A percentile compares a stretch with the other conserved stretches of the same genome.
Conservation (phyloP, 2,113 vertebrate genomes). For the Paracyprichromis sp. region DNA sequence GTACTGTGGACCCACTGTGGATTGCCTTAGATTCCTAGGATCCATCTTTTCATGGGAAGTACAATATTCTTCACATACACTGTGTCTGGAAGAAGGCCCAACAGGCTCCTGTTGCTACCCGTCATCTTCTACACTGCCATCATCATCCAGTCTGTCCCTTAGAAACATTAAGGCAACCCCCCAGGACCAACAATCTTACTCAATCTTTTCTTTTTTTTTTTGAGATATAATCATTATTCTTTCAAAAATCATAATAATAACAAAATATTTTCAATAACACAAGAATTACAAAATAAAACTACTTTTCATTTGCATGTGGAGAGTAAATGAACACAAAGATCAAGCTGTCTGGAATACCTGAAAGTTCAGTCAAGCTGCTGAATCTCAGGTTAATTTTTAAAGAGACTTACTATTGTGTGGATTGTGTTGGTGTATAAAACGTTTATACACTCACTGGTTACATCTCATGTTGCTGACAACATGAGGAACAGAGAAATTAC, state of each 20-base stretch:
- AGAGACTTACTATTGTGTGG: not conserved
- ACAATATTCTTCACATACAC: not conserved
- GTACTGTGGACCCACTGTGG: not conserved
- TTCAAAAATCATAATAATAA: not conserved
- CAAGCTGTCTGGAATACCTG: not conserved
- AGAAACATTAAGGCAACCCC: not conserved
- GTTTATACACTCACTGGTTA: not conserved
- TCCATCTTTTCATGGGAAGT: not conserved
- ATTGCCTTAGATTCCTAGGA: not conserved
- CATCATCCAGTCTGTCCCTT: not conserved
- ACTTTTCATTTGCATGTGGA: not conserved
- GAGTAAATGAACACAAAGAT: not conserved
- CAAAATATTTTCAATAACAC: not conserved
- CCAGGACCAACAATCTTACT: rapidly evolving
- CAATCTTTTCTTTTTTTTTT: not conserved
- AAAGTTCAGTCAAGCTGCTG: not conserved
- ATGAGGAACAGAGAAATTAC: not conserved
- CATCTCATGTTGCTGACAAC: not conserved
- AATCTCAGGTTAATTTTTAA: not conserved
- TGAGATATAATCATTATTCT: not conserved
- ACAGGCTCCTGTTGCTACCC: not conserved
- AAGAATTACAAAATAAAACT: not conserved
- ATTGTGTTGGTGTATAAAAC: not conserved
- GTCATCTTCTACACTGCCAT: not conserved
- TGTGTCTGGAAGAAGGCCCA: not conserved